Base-by-base conservation (phyloP, 2,797 vertebrate genomes). In the Phataginus tetradactyla region DNA sequence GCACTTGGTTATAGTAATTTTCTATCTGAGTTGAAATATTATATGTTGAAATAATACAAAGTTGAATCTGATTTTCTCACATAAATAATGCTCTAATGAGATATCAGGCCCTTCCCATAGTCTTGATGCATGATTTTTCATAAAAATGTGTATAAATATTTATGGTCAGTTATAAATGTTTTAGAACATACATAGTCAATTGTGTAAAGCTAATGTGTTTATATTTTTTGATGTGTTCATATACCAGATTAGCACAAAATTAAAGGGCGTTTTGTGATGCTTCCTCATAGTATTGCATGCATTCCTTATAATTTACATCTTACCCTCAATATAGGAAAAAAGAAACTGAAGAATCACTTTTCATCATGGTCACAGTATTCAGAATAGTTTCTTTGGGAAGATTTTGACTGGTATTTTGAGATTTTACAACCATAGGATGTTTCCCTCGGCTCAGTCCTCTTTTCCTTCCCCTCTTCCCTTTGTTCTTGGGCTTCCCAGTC, bases 11-110 rank as follows among this genome's bases (percentile, higher is more conserved):
- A 29, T 77, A 86, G 61, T 66, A 92, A 85, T 79, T 90, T 95
- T 96, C 59, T 68, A 49, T 86, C 61, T 79, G 42, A 61, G n/a
- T 92, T 91, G 72, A 96, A 66, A 83, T 90, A 69, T 17, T 88
- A 0, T 55, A 72, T 68, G 11, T 93, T 95, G 79, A 66, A 95
- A 71, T 79, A 96, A 59, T 86, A 66, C 5, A 85, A 84, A 53
- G 61, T 78, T 92, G 42, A 95, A 96, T 90, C 86, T 86, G 13
- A 87, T 96, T 96, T 97, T 95, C 34, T 89, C 29, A 72, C 68
- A 63, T 89, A 78, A 86, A 23, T 90, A 34, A 55, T 94, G 39
- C 14, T 25, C 4, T 51, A 68, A 14, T 90, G 77, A 85, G 51
- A 42, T 93, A 66, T 42, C 57, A 81, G 78, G 4, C 34, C 94